Evolutionary conservation across 1,140 invertebrate species (phyloP), one percentile per base, ranked within the genome.

Genomic region (Drosophila micromelanica): DNA sequence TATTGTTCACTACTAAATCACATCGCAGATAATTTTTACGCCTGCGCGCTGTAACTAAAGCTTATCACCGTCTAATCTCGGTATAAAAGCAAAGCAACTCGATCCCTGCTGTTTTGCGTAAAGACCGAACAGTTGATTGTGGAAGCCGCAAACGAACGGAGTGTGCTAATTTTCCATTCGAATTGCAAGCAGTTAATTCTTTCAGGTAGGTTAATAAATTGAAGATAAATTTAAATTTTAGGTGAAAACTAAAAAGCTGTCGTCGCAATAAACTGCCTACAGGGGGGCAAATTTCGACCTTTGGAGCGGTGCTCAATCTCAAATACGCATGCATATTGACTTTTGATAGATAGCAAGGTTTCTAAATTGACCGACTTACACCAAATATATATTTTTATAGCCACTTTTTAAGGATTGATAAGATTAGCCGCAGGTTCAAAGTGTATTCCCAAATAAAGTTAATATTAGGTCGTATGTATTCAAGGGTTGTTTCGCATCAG

Each of bases 21-120:
- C n/a, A 32, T 7, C 3, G 9, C 7, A 61, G 5, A 9, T 67
- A 45, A 15, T 45, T 20, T 46, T 40, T 63, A 72, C 82, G 82
- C 78, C 37, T 87, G 82, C 82, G 82, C 82, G 42, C 11, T 78
- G 6, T 13, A 46, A 43, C 27, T 4, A 12, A 17, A 35, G 27
- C 67, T 76, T 89, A 89, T 87, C 79, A 84, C 32, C 38, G 82
- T 87, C 84, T 82, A 79, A 89, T 87, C 82, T 70, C 63, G 49
- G 48, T 38, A 49, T 70, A 65, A 70, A 73, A 42, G 42, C 46
- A 27, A 13, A 17, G 12, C 37, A 11, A 12, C 55, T 20, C 23
- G 46, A 32, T 54, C 23, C 8, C 23, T 45, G 46, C 46, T 7
- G 35, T 6, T 6, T 51, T 51, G 71, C 9, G 45, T 12, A 12